Conservation (phyloP, 2,113 vertebrate species). For the Oplegnathus fasciatus region DNA sequence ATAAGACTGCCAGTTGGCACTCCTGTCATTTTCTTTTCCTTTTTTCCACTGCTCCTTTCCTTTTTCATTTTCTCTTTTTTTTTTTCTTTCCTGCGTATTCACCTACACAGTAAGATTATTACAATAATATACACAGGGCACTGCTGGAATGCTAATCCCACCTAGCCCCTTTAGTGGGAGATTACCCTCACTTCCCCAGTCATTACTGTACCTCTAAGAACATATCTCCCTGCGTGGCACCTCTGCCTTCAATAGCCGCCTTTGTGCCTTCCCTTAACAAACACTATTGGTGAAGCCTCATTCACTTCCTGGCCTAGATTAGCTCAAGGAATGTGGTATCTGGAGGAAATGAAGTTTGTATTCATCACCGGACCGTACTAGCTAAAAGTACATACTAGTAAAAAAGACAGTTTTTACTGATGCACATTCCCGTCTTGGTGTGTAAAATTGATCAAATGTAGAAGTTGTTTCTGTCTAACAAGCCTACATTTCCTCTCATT, state of each 20-base stretch:
- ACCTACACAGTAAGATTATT: slow-evolving; percentile 53
- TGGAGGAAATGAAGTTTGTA: slow-evolving; percentile 57
- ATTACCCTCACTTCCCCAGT: slow-evolving; percentile 59
- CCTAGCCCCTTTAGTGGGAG: slow-evolving; percentile 30
- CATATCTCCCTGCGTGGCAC: slow-evolving; percentile 59
- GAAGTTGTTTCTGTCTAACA: not conserved
- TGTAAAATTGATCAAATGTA: not conserved
- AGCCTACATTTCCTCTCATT: not conserved
- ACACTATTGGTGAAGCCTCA: slow-evolving; percentile 68
- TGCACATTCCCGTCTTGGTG: not conserved
- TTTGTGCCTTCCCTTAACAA: slow-evolving; percentile 78
- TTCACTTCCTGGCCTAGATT: slow-evolving; percentile 66
- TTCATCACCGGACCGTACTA: slow-evolving; percentile 12
- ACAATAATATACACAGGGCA: slow-evolving; percentile 54
- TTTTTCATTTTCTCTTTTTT: slow-evolving; percentile 19
- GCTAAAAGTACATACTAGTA: not conserved
- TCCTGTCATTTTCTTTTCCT: slow-evolving; percentile 17
- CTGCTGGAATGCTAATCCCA: slow-evolving; percentile 54
- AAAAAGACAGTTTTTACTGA: not conserved
- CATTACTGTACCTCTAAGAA: slow-evolving; percentile 58
- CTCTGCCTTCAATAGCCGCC: slow-evolving; percentile 74
- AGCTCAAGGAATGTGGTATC: slow-evolving; percentile 55
- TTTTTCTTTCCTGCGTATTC: not conserved
- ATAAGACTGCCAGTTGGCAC: slow-evolving; percentile 62
- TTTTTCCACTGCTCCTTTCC: slow-evolving; percentile 11